Base-by-base conservation (phyloP, 2,888 invertebrate genomes). In the Dolomedes plantarius region DNA sequence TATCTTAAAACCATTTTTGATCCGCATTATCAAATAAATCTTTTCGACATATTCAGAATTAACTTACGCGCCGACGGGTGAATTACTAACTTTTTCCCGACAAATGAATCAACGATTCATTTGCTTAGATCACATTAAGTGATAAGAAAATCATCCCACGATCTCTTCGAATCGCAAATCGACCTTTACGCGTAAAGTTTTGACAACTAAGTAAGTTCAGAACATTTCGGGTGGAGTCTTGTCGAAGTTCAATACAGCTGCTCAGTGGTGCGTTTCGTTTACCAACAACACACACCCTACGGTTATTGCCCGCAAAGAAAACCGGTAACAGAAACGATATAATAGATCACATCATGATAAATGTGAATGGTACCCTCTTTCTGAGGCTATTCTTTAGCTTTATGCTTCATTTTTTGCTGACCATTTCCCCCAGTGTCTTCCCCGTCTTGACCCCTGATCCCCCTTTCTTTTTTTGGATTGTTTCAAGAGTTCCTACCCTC, bases 331-430 rank as follows among this genome's bases (percentile, higher is more conserved):
- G 67, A 71, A 76, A 76, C 46, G 76, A 71, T 83, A 76, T 83
- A 76, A 83, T 83, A 83, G 82, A 75, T 83, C 82, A 83, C 76
- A 39, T n/a, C 71, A 71, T 76, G 82, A 83, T 76, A 76, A 82
- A 76, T 71, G 76, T 46, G 72, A 83, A 65, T 72, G 19, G 76
- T 50, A 76, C 32, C 76, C 64, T 31, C 16, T 76, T 83, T 83
- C 82, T 83, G 65, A 41, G 50, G 69, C 50, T 72, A 71, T 83
- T 83, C 68, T 71, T 76, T 50, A 76, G 76, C 69, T 76, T 83
- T 76, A 72, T 64, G 71, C 71, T 72, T 76, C 74, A 71, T 69
- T 82, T 82, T 78, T 82, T 65, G 62, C 29, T 80, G 74, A 64
- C 76, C 72, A 83, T 83, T 83, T 76, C 82, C 67, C 81, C n/a